phyloP scores from a whole-genome alignment of 2,113 vertebrate species.

The Ahaetulla prasina region DNA sequence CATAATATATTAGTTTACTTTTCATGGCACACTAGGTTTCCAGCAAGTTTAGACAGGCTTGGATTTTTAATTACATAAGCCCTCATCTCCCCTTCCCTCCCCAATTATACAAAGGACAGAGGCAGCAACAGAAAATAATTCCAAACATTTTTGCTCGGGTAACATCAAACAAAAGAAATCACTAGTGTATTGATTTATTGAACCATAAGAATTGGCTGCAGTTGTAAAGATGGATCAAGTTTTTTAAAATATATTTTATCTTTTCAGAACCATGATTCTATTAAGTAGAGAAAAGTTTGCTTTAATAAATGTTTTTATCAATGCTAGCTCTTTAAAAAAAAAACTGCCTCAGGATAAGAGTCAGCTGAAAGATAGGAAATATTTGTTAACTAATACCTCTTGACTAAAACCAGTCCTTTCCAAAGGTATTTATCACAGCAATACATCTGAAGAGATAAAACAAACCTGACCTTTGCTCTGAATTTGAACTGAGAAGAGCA shows the following conservation, averaged over 20 bases:
- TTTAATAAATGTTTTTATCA: background rate
- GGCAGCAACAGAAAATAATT: constrained; percentile 42
- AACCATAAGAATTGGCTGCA: background rate
- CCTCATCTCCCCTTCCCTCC: constrained; percentile 33
- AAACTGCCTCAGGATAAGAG: background rate
- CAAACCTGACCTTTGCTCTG: background rate
- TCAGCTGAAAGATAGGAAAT: background rate
- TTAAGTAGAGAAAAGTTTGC: constrained; percentile 8
- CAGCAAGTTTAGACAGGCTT: constrained; percentile 44
- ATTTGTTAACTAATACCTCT: background rate
- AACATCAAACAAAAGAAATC: constrained; percentile 28
- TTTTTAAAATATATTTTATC: constrained; percentile 6
- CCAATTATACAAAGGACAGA: constrained; percentile 36
- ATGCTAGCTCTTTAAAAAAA: background rate
- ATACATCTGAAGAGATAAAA: background rate
- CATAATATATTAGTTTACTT: constrained; percentile 36
- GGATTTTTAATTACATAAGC: constrained; percentile 31
- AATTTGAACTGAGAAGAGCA: background rate
- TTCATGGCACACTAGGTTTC: constrained; percentile 40
- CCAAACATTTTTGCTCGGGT: background rate
- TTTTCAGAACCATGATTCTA: background rate
- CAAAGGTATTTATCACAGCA: constrained; percentile 8
- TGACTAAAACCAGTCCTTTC: constrained; percentile 10
- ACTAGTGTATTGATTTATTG: constrained; percentile 32
- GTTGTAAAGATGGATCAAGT: background rate